A percentile compares a stretch with the other conserved stretches of the same genome.
phyloP scores from a whole-genome alignment of 2,888 invertebrate genomes.

The Tolmerus cingulatus region DNA sequence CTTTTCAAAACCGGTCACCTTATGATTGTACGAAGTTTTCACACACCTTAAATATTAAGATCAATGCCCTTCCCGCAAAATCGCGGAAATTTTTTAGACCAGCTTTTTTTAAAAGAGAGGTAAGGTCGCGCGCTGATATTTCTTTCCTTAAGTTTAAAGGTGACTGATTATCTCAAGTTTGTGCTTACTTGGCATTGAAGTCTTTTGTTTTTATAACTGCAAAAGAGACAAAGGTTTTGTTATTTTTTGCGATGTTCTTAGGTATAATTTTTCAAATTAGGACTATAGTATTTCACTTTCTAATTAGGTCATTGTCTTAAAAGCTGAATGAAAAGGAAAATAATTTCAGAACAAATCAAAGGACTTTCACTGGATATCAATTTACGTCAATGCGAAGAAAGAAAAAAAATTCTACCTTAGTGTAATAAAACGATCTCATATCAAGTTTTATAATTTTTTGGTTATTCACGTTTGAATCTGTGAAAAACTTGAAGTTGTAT shows the following conservation, averaged over 20 bases:
- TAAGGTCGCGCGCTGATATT: not conserved
- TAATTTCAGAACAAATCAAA: not conserved
- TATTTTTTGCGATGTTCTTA: not conserved
- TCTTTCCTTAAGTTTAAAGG: not conserved
- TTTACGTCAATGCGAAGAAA: not conserved
- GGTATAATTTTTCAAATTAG: not conserved
- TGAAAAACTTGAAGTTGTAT: not conserved
- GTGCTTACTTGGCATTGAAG: constrained; percentile 4
- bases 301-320: constrained; percentile 6
- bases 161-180: constrained; percentile 1
- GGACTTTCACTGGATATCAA: not conserved
- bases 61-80: constrained; percentile 8
- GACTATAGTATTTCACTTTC: not conserved
- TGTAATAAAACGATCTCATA: not conserved
- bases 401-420: not conserved
- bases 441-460: not conserved
- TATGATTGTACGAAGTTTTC: not conserved
- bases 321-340: not conserved
- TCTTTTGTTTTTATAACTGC: constrained; percentile 6
- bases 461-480: not conserved
- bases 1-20: not conserved
- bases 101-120: not conserved
- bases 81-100: constrained; percentile 1
- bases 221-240: not conserved
- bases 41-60: not conserved